These are phyloP conservation scores for Neria commutata DNA, from an alignment of 2,888 invertebrate genomes.

Conservation along the genomic window DNA sequence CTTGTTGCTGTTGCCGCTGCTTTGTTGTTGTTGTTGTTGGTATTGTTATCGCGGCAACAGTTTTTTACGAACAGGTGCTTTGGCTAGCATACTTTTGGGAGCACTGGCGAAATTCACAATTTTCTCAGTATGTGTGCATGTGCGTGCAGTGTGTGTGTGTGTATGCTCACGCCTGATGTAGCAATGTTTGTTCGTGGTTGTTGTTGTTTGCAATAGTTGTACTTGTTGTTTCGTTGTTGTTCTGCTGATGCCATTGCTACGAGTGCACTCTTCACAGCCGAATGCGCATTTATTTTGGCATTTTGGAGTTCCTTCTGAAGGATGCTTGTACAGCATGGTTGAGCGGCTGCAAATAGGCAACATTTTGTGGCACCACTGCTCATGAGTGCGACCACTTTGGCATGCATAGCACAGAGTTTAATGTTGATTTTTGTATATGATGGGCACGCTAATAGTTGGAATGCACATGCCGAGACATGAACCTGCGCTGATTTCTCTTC, in stretches of 20 bases:
- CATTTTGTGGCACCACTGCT: not conserved
- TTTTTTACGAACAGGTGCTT: not conserved
- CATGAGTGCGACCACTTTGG: not conserved
- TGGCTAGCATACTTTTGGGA: constrained; percentile 11
- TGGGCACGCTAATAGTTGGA: too few species aligned
- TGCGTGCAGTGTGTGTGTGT: constrained; percentile 1
- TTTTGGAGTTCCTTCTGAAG: constrained; percentile 15
- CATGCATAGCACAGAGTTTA: not conserved
- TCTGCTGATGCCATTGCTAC: too few species aligned
- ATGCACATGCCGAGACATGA: too few species aligned
- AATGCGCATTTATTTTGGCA: constrained; percentile 31
- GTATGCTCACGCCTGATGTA: constrained; percentile 6
- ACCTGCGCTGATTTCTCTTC: too few species aligned
- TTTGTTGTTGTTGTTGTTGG: not conserved
- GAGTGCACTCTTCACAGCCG: constrained; percentile 19
- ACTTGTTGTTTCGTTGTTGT: too few species aligned
- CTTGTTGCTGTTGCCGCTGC: constrained; percentile 19
- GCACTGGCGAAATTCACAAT: constrained; percentile 17
- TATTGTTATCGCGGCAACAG: not conserved
- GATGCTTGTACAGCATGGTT: constrained; percentile 8
- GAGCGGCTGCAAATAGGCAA: constrained; percentile 44
- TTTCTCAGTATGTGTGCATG: not conserved
- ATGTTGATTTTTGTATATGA: too few species aligned
- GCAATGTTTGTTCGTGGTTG: not conserved
- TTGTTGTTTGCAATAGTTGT: not conserved